Evolutionary conservation across 2,888 invertebrate species (phyloP).

Genomic region (Carterocephalus palaemon): DNA sequence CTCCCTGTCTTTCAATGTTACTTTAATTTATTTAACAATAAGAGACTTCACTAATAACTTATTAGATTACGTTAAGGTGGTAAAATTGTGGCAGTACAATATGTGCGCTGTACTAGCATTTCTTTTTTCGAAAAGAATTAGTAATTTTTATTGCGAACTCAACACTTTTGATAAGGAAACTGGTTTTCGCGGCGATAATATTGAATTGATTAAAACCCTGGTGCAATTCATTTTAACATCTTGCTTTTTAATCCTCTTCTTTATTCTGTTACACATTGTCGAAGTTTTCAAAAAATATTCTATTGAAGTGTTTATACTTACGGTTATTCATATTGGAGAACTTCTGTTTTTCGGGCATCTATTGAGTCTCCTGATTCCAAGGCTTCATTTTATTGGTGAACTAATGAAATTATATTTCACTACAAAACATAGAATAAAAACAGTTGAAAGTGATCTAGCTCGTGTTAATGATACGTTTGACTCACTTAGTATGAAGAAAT

Average conservation of each 20-base stretch:
- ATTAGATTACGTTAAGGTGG: background rate
- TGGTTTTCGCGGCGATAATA: conserved; percentile 16
- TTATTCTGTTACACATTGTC: background rate
- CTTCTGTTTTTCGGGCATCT: conserved; percentile 51
- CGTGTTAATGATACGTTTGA: conserved; percentile 4
- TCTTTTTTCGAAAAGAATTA: conserved; percentile 23
- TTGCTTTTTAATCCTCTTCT: background rate
- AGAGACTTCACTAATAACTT: background rate
- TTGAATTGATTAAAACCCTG: background rate
- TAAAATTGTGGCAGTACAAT: conserved; percentile 14
- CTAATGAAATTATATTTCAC: conserved; percentile 45
- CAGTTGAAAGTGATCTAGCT: conserved; percentile 28
- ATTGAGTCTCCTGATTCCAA: conserved; percentile 44
- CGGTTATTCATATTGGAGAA: conserved; percentile 35
- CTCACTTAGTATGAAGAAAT: conserved; percentile 20
- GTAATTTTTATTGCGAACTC: conserved; percentile 29
- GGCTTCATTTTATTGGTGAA: conserved; percentile 49
- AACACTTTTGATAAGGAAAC: conserved; percentile 30
- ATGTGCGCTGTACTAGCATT: conserved; percentile 24
- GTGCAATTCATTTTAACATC: conserved; percentile 4
- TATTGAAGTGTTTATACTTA: background rate
- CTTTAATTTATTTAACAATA: conserved; percentile 3
- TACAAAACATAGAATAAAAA: conserved; percentile 31
- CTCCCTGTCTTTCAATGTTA: conserved; percentile 8
- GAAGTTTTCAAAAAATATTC: background rate